phyloP scores from a whole-genome alignment of 1,140 invertebrate genomes.

The Whitmania pigra region DNA sequence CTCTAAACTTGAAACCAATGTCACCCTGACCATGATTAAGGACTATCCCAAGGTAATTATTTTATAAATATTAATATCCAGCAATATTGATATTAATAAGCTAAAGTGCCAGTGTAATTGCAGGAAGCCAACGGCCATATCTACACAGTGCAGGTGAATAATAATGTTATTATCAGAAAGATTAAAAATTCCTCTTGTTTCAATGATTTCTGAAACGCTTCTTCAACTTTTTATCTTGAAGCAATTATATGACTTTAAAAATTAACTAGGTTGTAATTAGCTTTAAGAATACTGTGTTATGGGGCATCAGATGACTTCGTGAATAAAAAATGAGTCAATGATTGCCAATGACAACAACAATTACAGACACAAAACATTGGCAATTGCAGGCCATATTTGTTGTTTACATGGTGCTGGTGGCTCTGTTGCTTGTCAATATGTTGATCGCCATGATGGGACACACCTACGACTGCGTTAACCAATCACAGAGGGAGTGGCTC shows the following conservation, averaged over 20 bases:
- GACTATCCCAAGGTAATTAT: conserved; percentile 51
- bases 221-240: not conserved
- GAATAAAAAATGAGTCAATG: no score
- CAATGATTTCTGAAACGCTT: no score
- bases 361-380: not conserved
- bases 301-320: no score
- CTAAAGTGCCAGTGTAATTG: not conserved
- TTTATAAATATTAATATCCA: not conserved
- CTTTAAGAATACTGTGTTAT: no score
- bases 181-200: conserved; percentile 19
- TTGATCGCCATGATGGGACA: conserved; percentile 99
- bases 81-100: no score
- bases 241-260: no score
- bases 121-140: conserved; percentile 5
- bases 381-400: conserved; percentile 69
- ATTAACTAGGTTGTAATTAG: no score
- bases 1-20: conserved; percentile 69
- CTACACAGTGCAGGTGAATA: conserved; percentile 13
- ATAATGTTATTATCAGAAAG: conserved; percentile 19
- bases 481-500: conserved; percentile 94
- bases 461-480: conserved; percentile 87
- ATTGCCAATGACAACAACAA: no score
- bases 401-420: conserved; percentile 89
- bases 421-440: conserved; percentile 90
- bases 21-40: conserved; percentile 65